Base-by-base conservation (phyloP, 2,797 vertebrate species). In the Arremon aurantiirostris region DNA sequence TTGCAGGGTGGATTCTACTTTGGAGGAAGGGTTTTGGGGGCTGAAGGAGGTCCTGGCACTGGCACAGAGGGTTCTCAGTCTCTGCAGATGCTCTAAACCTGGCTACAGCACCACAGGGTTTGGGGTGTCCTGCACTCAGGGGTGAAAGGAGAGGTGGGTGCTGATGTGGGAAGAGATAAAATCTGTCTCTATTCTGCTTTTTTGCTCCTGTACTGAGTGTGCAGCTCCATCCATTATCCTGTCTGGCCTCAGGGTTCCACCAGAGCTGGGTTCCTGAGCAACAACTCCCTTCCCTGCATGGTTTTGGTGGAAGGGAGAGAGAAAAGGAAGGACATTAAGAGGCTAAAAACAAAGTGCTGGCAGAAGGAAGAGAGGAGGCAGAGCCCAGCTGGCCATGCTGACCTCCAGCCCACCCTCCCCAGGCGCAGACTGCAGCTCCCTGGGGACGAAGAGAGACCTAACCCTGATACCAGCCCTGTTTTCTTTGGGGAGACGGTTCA, bases 381-480 rank as follows among this genome's bases (percentile, higher is more conserved):
- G 63, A 82, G 32, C 21, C 14, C 78, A 79, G n/a, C 42, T 72
- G 34, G 24, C 75, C 27, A 3, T 20, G 46, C 7, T 16, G 6
- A 52, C 37, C 69, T 90, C 34, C 7, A 60, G 34, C 16, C 35
- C 68, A 59, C 19, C 27, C 20, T 82, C 21, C 15, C 65, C 46
- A 76, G 47, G 26, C 37, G 23, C 66, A 76, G 50, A 49, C 44
- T 59, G 56, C 44, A 34, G 14, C 2, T 82, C 49, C 4, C 2
- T 3, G 19, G 65, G 53, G 53, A 42, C 35, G 57, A 34, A 41
- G 37, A 60, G 63, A 46, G 11, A 7, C 41, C 12, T 32, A 59
- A 63, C 32, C 8, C 32, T 15, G 24, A 35, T 8, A 37, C 17
- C 6, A 32, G 0, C 1, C 20, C 8, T 41, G 21, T 30, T 72